A percentile compares a stretch with the other conserved stretches of the same genome.
phyloP scores from a whole-genome alignment of 2,797 vertebrate genomes.

The Lacerta viridis region DNA sequence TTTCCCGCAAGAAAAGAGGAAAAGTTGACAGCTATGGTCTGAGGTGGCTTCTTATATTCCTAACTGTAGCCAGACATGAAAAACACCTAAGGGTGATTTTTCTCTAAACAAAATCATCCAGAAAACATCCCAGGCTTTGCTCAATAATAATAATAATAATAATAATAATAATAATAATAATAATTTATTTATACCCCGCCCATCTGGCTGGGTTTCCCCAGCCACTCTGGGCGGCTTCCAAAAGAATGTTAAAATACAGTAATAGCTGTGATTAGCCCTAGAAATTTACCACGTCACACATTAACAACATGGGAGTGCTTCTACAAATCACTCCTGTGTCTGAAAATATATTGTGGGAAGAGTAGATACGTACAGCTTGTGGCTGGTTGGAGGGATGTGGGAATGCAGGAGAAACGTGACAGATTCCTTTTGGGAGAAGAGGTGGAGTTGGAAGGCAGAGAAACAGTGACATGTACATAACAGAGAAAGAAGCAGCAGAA shows the following conservation, averaged over 20 bases:
- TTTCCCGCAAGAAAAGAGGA: too few species aligned
- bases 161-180: too few species aligned
- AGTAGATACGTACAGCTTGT: background rate
- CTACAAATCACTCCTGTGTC: background rate
- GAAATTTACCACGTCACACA: conserved; percentile 8
- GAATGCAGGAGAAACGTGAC: background rate
- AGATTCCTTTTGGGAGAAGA: background rate
- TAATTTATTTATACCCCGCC: too few species aligned
- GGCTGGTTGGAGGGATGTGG: background rate
- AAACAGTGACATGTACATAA: background rate
- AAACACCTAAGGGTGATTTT: background rate
- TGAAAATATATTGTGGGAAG: background rate
- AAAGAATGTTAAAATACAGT: too few species aligned
- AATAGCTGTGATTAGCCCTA: background rate
- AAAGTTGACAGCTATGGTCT: too few species aligned
- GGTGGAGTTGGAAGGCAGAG: background rate
- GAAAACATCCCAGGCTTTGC: background rate
- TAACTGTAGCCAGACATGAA: background rate
- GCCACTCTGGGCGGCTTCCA: too few species aligned
- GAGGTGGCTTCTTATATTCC: too few species aligned
- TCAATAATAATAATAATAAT: background rate
- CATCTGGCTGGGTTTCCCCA: too few species aligned
- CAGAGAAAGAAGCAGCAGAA: background rate
- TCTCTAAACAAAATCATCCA: background rate
- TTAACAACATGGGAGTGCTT: background rate